Evolutionary conservation across 2,113 vertebrate genomes (phyloP).

Genomic region (Rattus norvegicus): GRCr8 NC_086020.1:199545001-199545500

Average conservation of each 20-base stretch:
- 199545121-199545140: slow-evolving; percentile 47
- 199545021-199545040: slow-evolving; percentile 64
- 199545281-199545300: background rate
- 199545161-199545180: background rate
- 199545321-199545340: background rate
- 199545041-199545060: slow-evolving; percentile 31
- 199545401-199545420: background rate
- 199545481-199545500: background rate
- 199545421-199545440: background rate
- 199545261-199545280: background rate
- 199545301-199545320: background rate
- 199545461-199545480: background rate
- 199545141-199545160: slow-evolving; percentile 29
- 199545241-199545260: background rate
- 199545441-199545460: background rate
- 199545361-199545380: background rate
- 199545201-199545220: background rate
- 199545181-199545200: background rate
- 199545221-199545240: background rate
- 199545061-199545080: slow-evolving; percentile 61
- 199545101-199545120: slow-evolving; percentile 30
- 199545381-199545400: background rate
- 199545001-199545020: background rate
- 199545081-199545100: slow-evolving; percentile 51
- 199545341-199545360: background rate